Evolutionary conservation across 2,113 vertebrate species (phyloP), one percentile per base, ranked within the genome.

Genomic region (Dipodomys stephensi): DNA sequence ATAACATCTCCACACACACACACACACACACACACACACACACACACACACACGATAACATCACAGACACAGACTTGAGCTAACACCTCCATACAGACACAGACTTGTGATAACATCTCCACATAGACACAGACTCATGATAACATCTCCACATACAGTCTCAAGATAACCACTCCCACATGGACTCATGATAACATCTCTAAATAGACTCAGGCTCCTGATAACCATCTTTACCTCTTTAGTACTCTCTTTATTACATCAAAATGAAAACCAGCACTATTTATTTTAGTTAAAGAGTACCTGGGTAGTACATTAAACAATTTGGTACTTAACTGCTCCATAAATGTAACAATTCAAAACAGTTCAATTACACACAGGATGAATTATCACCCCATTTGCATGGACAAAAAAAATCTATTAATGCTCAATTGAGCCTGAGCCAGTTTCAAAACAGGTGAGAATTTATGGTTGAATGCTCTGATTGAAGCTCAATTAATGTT

Each of bases 361-460:
- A 95, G 91, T 96, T 97, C 97, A 97, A 81, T 97, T 98, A 97
- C 57, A 97, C 94, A 84, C 87, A 32, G 97, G 97, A 97, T 97
- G 44, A 97, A 97, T 98, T 97, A 97, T 92, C 76, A 92, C 80
- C 86, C 96, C 82, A 94, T 98, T 97, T 97, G 83, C 77, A 97
- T 12, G 11, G 57, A 46, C 80, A 9, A 96, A 96, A 95, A 97
- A 97, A 96, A 97, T 53, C 90, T 96, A 95, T 97, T 96, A 93
- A 95, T 97, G 96, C 95, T 98, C 97, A 98, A 96, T 83, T 97
- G 94, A 97, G 96, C 95, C 95, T 96, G 94, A 97, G 97, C 85
- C 64, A 35, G 90, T 96, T 86, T 94, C 88, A 76, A 95, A 98
- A 95, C 90, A 97, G 97, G 98, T 98, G 97, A 98, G 94, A 97